Evolutionary conservation across 1,140 invertebrate species (phyloP).

Genomic region (Brachionus koreanus): DNA sequence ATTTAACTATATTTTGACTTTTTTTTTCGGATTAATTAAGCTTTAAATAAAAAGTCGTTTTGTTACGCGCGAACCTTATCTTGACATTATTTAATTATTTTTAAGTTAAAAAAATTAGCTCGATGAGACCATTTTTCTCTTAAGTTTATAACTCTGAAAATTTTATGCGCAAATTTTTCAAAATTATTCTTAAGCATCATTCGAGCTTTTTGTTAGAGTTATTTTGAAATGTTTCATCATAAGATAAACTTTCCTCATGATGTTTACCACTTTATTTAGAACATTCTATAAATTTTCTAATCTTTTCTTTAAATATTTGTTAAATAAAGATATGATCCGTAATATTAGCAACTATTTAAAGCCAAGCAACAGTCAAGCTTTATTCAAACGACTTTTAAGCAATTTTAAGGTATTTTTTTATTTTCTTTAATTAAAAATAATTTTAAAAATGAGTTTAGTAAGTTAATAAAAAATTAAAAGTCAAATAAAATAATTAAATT

Average conservation of each 20-base stretch:
- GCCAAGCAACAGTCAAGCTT: not conserved
- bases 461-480: not conserved
- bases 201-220: not conserved
- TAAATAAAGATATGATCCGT: not conserved
- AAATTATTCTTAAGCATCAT: not conserved
- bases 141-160: too few species aligned
- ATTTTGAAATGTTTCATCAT: not conserved
- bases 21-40: too few species aligned
- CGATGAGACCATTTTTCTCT: too few species aligned
- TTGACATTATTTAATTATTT: too few species aligned
- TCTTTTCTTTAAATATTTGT: not conserved
- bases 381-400: not conserved
- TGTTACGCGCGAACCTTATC: too few species aligned
- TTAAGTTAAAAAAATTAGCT: too few species aligned
- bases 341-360: not conserved
- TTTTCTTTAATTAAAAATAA: slow-evolving; percentile 46
- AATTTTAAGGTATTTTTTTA: slow-evolving; percentile 26
- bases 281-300: not conserved
- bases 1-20: too few species aligned
- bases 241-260: not conserved
- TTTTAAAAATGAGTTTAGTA: slow-evolving; percentile 18
- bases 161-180: too few species aligned
- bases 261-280: not conserved
- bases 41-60: too few species aligned
- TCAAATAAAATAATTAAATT: not conserved